A percentile compares a stretch with the other conserved stretches of the same genome.
phyloP scores from a whole-genome alignment of 1,140 invertebrate species.

The Drosophila pectinifera region DNA sequence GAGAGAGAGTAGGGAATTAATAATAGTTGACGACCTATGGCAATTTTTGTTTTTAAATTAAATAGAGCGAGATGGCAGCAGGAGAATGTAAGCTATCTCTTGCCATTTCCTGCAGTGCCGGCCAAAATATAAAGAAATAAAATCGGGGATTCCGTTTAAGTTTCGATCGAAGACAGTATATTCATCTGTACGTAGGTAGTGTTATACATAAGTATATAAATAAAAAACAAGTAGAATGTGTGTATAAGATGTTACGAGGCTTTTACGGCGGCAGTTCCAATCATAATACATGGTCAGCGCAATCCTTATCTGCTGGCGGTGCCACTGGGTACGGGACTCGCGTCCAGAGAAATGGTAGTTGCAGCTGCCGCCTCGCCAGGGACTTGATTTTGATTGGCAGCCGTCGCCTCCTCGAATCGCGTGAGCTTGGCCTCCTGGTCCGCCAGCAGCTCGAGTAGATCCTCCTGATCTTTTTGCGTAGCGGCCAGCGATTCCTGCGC shows the following conservation, averaged over 20 bases:
- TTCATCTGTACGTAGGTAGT: constrained; percentile 17
- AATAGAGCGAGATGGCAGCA: constrained; percentile 14
- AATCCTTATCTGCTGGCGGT: constrained; percentile 48
- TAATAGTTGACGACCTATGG: no score
- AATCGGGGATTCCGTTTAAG: not conserved
- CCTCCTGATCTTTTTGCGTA: constrained; percentile 95
- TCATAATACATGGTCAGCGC: constrained; percentile 4
- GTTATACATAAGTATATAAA: constrained; percentile 34
- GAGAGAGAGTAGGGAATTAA: no score
- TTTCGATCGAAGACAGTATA: constrained; percentile 20
- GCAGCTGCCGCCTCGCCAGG: constrained; percentile 4
- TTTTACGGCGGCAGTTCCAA: constrained; percentile 25
- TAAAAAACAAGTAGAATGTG: constrained; percentile 53
- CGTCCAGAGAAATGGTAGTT: not conserved
- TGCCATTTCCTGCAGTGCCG: not conserved
- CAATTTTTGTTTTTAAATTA: not conserved
- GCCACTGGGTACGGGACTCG: constrained; percentile 11
- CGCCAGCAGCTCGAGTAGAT: constrained; percentile 93
- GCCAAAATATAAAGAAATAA: constrained; percentile 19
- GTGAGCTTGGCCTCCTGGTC: constrained; percentile 87
- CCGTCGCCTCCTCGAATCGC: constrained; percentile 52
- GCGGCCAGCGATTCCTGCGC: constrained; percentile 87
- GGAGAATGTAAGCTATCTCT: not conserved
- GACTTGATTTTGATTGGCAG: not conserved
- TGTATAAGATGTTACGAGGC: constrained; percentile 25